phyloP scores from a whole-genome alignment of 2,888 invertebrate species.

The Hirtodrosophila cameraria region DNA sequence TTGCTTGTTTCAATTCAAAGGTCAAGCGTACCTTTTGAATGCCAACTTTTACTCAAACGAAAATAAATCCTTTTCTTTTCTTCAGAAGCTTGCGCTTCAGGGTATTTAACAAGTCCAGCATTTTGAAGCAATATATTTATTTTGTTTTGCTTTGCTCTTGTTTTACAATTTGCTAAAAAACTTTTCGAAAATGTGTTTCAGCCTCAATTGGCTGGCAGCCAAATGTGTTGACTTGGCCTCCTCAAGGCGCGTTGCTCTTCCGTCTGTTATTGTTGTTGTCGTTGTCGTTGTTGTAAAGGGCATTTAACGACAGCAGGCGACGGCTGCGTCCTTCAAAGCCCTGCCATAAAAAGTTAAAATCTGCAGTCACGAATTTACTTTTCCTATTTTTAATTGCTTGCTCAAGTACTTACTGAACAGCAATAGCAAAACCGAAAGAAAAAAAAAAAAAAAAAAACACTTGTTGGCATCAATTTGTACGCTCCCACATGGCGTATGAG shows the following conservation, averaged over 20 bases:
- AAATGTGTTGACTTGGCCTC: conserved; percentile 74
- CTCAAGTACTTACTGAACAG: conserved; percentile 18
- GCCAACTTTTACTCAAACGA: too few species aligned
- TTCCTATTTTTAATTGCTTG: conserved; percentile 26
- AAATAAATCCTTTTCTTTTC: too few species aligned
- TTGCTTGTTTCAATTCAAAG: too few species aligned
- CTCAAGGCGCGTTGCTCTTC: conserved; percentile 54
- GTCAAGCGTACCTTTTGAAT: too few species aligned
- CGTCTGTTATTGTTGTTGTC: conserved; percentile 22
- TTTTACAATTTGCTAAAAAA: conserved; percentile 53
- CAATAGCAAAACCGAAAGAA: too few species aligned
- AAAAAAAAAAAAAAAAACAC: conserved; percentile 31
- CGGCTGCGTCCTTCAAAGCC: conserved; percentile 49
- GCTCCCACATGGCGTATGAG: conserved; percentile 62
- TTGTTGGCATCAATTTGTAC: conserved; percentile 38
- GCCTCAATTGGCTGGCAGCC: conserved; percentile 62
- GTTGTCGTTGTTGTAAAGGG: conserved; percentile 56
- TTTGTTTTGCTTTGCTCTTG: conserved; percentile 19
- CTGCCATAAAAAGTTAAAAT: conserved; percentile 3
- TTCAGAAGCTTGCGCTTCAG: too few species aligned
- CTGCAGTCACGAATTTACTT: conserved; percentile 29
- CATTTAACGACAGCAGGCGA: conserved; percentile 34
- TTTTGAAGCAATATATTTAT: conserved; percentile 9
- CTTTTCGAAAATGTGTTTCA: conserved; percentile 40
- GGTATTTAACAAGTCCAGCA: conserved; percentile 14